These are phyloP conservation scores for Bombus pyrosoma DNA, from an alignment of 1,140 invertebrate genomes.

Conservation along the genomic window DNA sequence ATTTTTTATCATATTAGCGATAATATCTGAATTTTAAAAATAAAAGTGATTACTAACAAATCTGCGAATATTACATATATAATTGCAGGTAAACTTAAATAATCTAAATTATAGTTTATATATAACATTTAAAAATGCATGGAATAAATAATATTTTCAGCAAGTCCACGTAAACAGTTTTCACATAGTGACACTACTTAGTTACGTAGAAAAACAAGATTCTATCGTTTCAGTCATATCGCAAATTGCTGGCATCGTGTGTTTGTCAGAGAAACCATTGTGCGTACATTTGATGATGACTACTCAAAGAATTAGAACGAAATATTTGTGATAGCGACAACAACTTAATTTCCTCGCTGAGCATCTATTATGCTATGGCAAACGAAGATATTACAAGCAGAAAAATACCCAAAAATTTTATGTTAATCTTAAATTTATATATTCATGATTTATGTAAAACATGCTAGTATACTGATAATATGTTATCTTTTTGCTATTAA, in stretches of 20 bases:
- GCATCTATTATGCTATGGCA: not conserved
- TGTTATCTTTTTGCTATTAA: not conserved
- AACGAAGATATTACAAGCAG: not conserved
- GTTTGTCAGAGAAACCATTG: conserved; percentile 40
- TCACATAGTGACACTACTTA: not conserved
- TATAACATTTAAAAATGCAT: not conserved
- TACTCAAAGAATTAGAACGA: conserved; percentile 34
- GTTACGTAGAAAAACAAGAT: not conserved
- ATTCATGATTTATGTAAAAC: not conserved
- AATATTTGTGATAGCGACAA: conserved; percentile 20
- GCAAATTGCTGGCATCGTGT: not conserved
- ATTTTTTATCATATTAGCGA: not conserved
- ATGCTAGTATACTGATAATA: not conserved
- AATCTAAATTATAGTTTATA: not conserved
- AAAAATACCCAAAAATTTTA: not conserved
- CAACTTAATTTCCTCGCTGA: not conserved
- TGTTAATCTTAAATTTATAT: not conserved
- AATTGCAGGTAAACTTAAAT: not conserved
- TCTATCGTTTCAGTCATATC: conserved; percentile 44
- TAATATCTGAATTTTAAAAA: not conserved
- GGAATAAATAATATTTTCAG: not conserved
- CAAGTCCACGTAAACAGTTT: not conserved
- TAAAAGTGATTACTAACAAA: not conserved
- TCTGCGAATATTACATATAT: not conserved
- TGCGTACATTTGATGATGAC: conserved; percentile 30